Evolutionary conservation across 2,113 vertebrate species (phyloP), one percentile per base, ranked within the genome.

Genomic region (Halichoeres trimaculatus): DNA sequence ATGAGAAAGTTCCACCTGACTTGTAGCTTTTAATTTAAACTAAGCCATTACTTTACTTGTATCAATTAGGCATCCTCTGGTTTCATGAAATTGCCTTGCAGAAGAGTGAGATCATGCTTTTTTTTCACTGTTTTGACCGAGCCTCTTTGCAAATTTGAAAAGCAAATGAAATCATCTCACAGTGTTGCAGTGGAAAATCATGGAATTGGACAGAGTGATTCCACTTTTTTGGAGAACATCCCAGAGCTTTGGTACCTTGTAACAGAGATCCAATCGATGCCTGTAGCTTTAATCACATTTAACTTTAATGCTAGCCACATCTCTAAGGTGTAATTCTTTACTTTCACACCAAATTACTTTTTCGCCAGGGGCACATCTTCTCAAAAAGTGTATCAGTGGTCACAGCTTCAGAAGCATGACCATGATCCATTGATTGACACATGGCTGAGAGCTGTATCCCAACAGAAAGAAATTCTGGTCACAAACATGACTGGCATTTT

Each of bases 1-100:
- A 92, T 87, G 86, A 85, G 76, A 87, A 88, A 81, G 87, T 88
- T 92, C 84, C 85, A 81, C 89, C 87, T 86, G 85, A 89, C 87
- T 90, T 87, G 78, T 77, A 83, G 84, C 85, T 88, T 89, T 91
- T 90, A 80, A 90, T 92, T 92, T 81, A 90, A 89, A 85, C 74
- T 55, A 70, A 82, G 79, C 66, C 83, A 77, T 88, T 80, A 83
- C 74, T 73, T 63, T 72, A 73, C 74, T 77, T 83, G 73, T 80
- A 83, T 90, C 77, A 90, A 87, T 91, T 85, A 87, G 77, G 54
- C 63, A 71, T 78, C 47, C 8, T 60, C 34, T 5, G 73, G 81
- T 72, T 74, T 36, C 62, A 23, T 57, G 52, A 73, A 83, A 61
- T 3, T 63, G 53, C n/a, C 30, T 43, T 0, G 61, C 40, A 34